These are phyloP conservation scores for Danio kyathit DNA, from an alignment of 2,797 vertebrate genomes.

Conservation along the genomic window DNA sequence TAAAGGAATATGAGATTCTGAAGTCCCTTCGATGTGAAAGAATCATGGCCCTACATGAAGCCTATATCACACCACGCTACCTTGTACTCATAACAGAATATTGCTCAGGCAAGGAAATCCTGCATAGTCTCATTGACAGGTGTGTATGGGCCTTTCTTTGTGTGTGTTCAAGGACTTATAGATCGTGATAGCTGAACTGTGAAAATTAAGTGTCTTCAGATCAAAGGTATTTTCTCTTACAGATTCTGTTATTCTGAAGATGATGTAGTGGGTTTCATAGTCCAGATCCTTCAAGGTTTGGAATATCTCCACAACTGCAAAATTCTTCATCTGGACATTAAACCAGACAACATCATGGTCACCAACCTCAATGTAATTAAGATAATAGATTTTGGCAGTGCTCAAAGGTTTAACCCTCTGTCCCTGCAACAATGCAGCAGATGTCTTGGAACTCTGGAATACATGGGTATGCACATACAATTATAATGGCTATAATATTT, in stretches of 20 bases:
- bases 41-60: constrained; percentile 93
- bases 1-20: constrained; percentile 94
- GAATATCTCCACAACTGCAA: constrained; percentile 90
- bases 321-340: constrained; percentile 93
- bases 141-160: constrained; percentile 52
- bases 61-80: constrained; percentile 95
- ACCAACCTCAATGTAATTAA: constrained; percentile 88
- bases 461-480: constrained; percentile 73
- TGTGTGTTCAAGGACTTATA: background rate
- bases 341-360: constrained; percentile 92
- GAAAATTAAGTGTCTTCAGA: background rate
- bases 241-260: constrained; percentile 98
- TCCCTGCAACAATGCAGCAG: constrained; percentile 81
- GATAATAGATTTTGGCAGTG: constrained; percentile 94
- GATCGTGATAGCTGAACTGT: background rate
- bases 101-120: constrained; percentile 92
- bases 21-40: constrained; percentile 88
- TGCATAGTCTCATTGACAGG: constrained; percentile 91
- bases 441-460: constrained; percentile 86
- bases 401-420: constrained; percentile 91
- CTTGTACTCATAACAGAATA: constrained; percentile 93
- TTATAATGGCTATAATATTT: constrained; percentile 5
- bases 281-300: constrained; percentile 91
- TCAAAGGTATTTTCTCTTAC: background rate
- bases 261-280: constrained; percentile 88